These are phyloP conservation scores for Lucifuga dentata DNA, from an alignment of 2,113 vertebrate genomes.

Conservation along the genomic window DNA sequence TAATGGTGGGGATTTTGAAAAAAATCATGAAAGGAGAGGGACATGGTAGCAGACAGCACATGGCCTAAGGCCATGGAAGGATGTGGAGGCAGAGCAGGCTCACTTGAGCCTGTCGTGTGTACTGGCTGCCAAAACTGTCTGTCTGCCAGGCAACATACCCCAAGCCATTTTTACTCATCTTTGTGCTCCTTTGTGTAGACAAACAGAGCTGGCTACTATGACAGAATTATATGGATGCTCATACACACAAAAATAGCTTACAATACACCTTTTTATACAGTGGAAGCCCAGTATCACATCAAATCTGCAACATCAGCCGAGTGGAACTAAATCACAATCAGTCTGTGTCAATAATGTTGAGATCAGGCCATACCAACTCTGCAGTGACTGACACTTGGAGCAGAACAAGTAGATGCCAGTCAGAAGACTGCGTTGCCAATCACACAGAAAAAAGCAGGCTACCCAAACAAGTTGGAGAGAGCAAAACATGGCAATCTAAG, in stretches of 20 bases:
- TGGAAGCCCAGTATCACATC: not conserved
- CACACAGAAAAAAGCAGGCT: conserved; percentile 10
- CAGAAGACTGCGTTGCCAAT: conserved; percentile 23
- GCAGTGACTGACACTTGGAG: conserved; percentile 32
- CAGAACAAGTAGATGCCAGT: conserved; percentile 11
- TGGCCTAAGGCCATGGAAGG: conserved; percentile 30
- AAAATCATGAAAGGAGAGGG: conserved; percentile 4
- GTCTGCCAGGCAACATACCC: conserved; percentile 21
- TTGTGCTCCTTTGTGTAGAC: conserved; percentile 17
- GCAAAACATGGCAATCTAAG: conserved; percentile 34
- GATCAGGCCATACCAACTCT: conserved; percentile 19
- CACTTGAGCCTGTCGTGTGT: conserved; percentile 33
- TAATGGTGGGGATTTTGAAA: conserved; percentile 10
- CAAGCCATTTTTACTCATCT: conserved; percentile 9
- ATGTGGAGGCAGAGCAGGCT: conserved; percentile 21
- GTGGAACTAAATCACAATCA: conserved; percentile 7
- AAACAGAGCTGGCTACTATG: conserved; percentile 17
- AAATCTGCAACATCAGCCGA: not conserved
- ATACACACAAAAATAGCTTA: not conserved
- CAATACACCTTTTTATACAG: not conserved
- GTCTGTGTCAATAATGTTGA: conserved; percentile 13
- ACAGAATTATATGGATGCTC: not conserved
- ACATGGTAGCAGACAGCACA: conserved; percentile 13
- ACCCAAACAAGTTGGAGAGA: not conserved
- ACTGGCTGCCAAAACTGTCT: conserved; percentile 34